A percentile compares a stretch with the other conserved stretches of the same genome.
phyloP scores from a whole-genome alignment of 2,113 vertebrate genomes.

The Epinephelus cyanopodus region DNA sequence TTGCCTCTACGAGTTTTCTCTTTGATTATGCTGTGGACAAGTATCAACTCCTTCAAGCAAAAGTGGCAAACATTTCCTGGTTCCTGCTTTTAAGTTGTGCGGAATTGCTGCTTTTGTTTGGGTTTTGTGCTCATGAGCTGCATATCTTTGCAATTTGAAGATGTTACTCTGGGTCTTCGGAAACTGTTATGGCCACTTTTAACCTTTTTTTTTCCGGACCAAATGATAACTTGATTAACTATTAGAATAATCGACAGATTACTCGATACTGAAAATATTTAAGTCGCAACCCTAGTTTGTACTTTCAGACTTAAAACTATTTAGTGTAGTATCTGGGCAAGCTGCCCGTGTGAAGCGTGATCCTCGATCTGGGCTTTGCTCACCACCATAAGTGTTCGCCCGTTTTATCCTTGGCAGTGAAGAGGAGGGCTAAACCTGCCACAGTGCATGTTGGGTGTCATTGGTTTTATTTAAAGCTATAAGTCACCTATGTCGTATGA shows the following conservation, averaged over 20 bases:
- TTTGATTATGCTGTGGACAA: not conserved
- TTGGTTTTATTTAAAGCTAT: conserved; percentile 48
- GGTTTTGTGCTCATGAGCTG: conserved; percentile 5
- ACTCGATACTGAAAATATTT: conserved; percentile 13
- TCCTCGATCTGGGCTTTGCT: conserved; percentile 37
- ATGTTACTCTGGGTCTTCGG: not conserved
- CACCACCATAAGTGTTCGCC: conserved; percentile 41
- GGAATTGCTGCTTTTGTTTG: not conserved
- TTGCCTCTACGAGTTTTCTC: not conserved
- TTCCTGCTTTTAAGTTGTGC: conserved; percentile 19
- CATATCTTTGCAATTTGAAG: conserved; percentile 6
- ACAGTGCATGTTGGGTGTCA: conserved; percentile 78
- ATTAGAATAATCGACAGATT: conserved; percentile 2
- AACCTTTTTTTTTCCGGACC: not conserved
- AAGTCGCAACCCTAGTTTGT: conserved; percentile 15
- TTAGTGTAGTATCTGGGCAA: conserved; percentile 11
- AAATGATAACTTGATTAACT: conserved; percentile 12
- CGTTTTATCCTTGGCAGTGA: conserved; percentile 58
- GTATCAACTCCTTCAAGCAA: not conserved
- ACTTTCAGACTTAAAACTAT: conserved; percentile 17
- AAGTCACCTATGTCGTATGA: not conserved
- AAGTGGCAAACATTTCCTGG: not conserved
- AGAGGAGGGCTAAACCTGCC: conserved; percentile 63
- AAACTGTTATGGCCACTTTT: conserved; percentile 6
- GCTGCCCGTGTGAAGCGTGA: conserved; percentile 28